phyloP scores from a whole-genome alignment of 2,797 vertebrate species.

The Periophthalmus magnuspinnatus region DNA sequence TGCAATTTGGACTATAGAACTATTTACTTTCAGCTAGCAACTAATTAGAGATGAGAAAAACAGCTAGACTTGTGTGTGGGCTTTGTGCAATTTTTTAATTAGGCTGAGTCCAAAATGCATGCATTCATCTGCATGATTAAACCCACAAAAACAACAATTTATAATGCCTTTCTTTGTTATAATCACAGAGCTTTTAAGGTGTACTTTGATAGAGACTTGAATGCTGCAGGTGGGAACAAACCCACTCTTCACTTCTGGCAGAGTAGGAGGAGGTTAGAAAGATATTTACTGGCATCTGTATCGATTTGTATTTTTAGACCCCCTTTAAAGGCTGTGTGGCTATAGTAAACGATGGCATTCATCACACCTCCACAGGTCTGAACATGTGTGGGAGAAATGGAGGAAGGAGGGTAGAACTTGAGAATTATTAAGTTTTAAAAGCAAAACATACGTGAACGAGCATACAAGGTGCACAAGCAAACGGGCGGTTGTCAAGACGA shows the following conservation, averaged over 20 bases:
- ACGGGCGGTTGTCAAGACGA: slow-evolving; percentile 35
- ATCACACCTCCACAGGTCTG: slow-evolving; percentile 20
- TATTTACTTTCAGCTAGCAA: not conserved
- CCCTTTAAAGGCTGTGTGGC: slow-evolving; percentile 8
- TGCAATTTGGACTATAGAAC: not conserved
- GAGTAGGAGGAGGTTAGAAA: not conserved
- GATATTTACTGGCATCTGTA: slow-evolving; percentile 29
- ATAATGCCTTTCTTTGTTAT: not conserved
- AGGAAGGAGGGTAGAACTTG: slow-evolving; percentile 12
- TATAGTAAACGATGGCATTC: slow-evolving; percentile 31
- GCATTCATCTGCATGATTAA: not conserved
- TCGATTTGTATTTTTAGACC: slow-evolving; percentile 27
- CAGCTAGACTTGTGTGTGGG: not conserved
- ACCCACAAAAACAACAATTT: not conserved
- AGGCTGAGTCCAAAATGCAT: not conserved
- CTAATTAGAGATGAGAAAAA: not conserved
- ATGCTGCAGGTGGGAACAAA: slow-evolving; percentile 10
- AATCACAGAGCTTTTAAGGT: not conserved
- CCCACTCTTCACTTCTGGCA: slow-evolving; percentile 2
- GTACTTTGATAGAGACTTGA: not conserved
- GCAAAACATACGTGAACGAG: slow-evolving; percentile 42
- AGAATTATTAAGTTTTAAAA: slow-evolving; percentile 22
- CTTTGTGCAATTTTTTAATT: not conserved
- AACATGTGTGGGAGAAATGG: slow-evolving; percentile 19
- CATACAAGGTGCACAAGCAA: slow-evolving; percentile 50